Base-by-base conservation (phyloP, 2,113 vertebrate genomes). In the Talpa occidentalis region DNA sequence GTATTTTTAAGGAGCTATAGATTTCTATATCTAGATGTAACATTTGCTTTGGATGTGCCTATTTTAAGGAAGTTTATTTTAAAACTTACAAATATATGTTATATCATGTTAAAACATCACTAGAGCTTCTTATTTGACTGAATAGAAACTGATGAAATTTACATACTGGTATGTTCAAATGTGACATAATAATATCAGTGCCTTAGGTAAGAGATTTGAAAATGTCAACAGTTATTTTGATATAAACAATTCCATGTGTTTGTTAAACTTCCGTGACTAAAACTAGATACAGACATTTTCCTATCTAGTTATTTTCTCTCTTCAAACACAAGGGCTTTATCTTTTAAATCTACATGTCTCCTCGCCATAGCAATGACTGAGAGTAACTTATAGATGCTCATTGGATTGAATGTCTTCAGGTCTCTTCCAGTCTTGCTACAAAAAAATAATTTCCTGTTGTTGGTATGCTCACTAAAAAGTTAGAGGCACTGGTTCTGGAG, bases 171-270 rank as follows among this genome's bases (percentile, higher is more conserved):
- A 6, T 66, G 30, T 22, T 79, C 76, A 85, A 85, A 78, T 6
- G 0, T 88, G 49, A 88, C 5, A 1, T 26, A 44, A 15, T 16
- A 79, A 12, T 35, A 70, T 10, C 17, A 54, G 2, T 10, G 6
- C 15, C 15, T 42, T 37, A 74, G 22, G 21, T 59, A 94, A 66
- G 26, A 5, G 6, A 66, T 85, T 78, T 64, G 37, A 86, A 80
- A 91, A 24, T 47, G 10, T 54, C 78, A 73, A 88, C 32, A n/a
- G 10, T 84, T 90, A 95, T 49, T 89, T 44, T 47, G 52, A 91
- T 22, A 74, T 73, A 83, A 80, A 59, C 1, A 52, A 66, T 24
- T 42, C 87, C 62, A 73, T 8, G 16, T 67, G 14, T 42, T 86
- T 80, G 15, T 44, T 91, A 69, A 66, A 92, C 35, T n/a, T 11